Evolutionary conservation across 2,888 invertebrate species (phyloP), one percentile per base, ranked within the genome.

Genomic region (Colostygia pectinataria): DNA sequence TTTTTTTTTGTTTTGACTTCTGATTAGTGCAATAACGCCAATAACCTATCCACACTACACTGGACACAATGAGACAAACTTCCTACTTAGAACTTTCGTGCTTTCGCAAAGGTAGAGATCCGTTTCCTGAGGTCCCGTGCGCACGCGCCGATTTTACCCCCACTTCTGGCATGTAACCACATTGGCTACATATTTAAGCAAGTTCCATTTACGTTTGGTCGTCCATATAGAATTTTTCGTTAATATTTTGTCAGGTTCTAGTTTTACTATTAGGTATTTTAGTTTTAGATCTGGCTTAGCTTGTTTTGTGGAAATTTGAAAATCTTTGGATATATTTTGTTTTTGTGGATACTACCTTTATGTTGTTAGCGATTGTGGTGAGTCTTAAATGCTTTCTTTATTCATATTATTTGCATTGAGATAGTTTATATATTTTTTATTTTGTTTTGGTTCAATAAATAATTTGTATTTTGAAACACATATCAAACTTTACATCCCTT

Each of bases 61-160:
- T 66, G 48, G 46, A 23, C 74, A 41, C 50, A 46, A 53, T 59
- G 47, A 54, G 61, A 62, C 59, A 59, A 57, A 80, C 79, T 84
- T 81, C 80, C 80, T 80, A 79, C 73, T 80, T 82, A 86, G 84
- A 84, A 83, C 74, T 84, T 86, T 86, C 76, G 78, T 71, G 53
- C 80, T 84, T 82, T 83, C 75, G 74, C 68, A 75, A 75, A 76
- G 69, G 67, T 64, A 67, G 65, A 78, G 71, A 77, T 75, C 72
- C 69, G 77, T 84, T 88, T 88, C 85, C 84, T 87, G 81, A 74
- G 82, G 71, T 70, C 77, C 80, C 80, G 61, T 61, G 67, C 67
- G 63, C 64, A 61, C 65, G 62, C 61, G 60, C 56, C 54, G 61
- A 61, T 54, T 47, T 60, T 58, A 57, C 74, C 74, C 79, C 83